These are phyloP conservation scores for Yponomeuta sedellus DNA, from an alignment of 2,888 invertebrate species.

Conservation along the genomic window DNA sequence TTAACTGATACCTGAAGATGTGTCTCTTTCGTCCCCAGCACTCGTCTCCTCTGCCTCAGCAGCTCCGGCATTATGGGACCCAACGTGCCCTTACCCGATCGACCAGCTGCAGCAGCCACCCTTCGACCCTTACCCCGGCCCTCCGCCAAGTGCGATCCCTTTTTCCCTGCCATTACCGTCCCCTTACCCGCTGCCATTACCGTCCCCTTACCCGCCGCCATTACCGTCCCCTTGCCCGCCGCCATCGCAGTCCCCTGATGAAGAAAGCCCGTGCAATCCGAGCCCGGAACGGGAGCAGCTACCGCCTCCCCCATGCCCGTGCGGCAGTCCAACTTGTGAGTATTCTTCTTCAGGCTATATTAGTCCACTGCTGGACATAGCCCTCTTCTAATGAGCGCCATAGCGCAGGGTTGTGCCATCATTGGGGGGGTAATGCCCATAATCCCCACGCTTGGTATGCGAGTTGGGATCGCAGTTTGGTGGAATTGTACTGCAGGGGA, in stretches of 20 bases:
- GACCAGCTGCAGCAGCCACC: not conserved
- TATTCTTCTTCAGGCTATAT: not conserved
- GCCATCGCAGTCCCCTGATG: constrained; percentile 19
- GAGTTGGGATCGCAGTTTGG: too few relatives aligned
- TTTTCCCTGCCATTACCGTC: constrained; percentile 20
- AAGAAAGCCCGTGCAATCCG: constrained; percentile 22
- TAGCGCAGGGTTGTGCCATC: too few relatives aligned
- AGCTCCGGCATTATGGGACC: constrained; percentile 37
- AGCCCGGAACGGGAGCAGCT: constrained; percentile 22
- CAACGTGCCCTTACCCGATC: not conserved
- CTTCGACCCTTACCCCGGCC: not conserved
- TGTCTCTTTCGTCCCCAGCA: constrained; percentile 31
- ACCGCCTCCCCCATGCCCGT: not conserved
- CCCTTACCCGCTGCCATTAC: constrained; percentile 17
- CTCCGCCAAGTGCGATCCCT: constrained; percentile 17
- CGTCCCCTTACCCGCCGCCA: constrained; percentile 25
- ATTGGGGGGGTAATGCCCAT: too few relatives aligned
- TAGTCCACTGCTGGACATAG: not conserved
- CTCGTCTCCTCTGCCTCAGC: constrained; percentile 46
- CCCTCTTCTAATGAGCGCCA: too few relatives aligned
- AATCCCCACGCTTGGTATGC: too few relatives aligned
- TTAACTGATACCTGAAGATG: too few relatives aligned
- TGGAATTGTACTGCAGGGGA: too few relatives aligned
- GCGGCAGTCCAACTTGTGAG: constrained; percentile 2
- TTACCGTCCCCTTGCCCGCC: constrained; percentile 18